These are phyloP conservation scores for Phenganax marumi DNA, from an alignment of 92 coral and sea anemone species.

Conservation along the genomic window DNA sequence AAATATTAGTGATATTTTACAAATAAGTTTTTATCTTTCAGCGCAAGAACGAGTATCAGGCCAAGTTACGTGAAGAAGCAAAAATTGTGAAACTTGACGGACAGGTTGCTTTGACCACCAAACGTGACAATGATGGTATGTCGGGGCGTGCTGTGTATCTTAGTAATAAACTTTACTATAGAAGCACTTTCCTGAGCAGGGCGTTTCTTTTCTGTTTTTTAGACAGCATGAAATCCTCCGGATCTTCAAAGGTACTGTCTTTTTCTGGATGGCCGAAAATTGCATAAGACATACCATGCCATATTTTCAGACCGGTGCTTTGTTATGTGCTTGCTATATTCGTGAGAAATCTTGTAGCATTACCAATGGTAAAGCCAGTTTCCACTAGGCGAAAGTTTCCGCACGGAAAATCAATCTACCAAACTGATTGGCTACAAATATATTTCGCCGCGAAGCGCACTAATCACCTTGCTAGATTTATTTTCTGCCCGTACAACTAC, in stretches of 20 bases:
- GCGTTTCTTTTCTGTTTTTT: background rate
- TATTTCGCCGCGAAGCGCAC: too few relatives aligned
- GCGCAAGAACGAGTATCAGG: constrained; percentile 41
- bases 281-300: too few relatives aligned
- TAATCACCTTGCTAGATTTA: too few relatives aligned
- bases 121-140: constrained; percentile 26
- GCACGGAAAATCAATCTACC: too few relatives aligned
- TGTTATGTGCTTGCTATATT: too few relatives aligned
- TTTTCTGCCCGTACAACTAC: too few relatives aligned
- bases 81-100: constrained; percentile 26
- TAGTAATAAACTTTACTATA: too few relatives aligned
- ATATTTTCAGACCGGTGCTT: too few relatives aligned
- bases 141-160: background rate
- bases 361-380: background rate
- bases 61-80: background rate
- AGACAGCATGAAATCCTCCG: constrained; percentile 24
- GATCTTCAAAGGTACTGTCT: constrained; percentile 16
- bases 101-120: constrained; percentile 6
- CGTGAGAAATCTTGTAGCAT: too few relatives aligned
- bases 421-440: too few relatives aligned
- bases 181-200: background rate
- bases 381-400: too few relatives aligned
- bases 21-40: background rate
- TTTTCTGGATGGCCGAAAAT: background rate
- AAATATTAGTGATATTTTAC: background rate